Conservation (phyloP, 2,888 invertebrate species). For the Tineola bisselliella region DNA sequence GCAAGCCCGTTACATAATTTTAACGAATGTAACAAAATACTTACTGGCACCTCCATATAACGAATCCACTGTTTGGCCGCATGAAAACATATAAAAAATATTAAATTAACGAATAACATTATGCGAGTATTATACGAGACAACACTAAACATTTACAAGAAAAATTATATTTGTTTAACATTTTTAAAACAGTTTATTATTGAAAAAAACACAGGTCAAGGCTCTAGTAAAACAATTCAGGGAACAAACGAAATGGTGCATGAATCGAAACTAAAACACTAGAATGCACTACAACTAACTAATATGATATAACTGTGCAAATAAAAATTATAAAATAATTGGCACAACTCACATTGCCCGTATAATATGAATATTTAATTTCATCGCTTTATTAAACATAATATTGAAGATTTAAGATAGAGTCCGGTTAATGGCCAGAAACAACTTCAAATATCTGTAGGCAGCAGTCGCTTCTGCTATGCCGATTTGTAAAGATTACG, state of each 20-base stretch:
- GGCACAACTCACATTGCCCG: conserved; percentile 14
- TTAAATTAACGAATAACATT: not conserved
- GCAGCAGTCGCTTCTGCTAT: too few relatives aligned
- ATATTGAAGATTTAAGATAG: too few relatives aligned
- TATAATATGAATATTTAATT: not conserved
- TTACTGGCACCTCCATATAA: conserved; percentile 78
- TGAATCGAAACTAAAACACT: conserved; percentile 34
- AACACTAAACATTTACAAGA: not conserved
- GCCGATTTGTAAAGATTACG: too few relatives aligned
- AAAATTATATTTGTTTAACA: not conserved
- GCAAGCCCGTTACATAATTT: conserved; percentile 6
- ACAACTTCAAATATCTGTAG: too few relatives aligned
- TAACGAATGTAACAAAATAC: conserved; percentile 32
- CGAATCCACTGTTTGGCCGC: conserved; percentile 73
- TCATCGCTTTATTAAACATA: too few relatives aligned
- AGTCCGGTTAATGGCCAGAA: too few relatives aligned
- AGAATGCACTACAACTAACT: conserved; percentile 46
- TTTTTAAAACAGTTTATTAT: not conserved
- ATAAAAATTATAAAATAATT: conserved; percentile 33
- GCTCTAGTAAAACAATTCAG: conserved; percentile 15
- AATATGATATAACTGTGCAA: conserved; percentile 45
- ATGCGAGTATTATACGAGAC: not conserved
- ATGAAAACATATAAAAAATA: conserved; percentile 25
- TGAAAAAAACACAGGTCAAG: not conserved
- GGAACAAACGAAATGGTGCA: conserved; percentile 53